Base-by-base conservation (phyloP, 2,113 vertebrate species). In the Euleptes europaea region DNA sequence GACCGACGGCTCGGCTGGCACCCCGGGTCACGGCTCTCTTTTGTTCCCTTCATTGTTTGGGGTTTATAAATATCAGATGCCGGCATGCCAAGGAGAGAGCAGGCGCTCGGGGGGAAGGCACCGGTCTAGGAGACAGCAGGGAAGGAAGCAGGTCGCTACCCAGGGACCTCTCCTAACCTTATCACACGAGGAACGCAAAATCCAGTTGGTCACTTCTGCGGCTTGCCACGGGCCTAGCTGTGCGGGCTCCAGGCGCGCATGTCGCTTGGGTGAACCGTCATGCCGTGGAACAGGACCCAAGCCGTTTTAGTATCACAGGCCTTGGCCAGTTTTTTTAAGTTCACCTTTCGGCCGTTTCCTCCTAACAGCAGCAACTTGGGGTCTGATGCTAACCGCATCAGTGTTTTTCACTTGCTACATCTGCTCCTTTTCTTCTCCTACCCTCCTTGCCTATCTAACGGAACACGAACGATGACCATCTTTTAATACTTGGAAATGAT, bases 1-100 rank as follows among this genome's bases (percentile, higher is more conserved):
- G 19, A 82, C 26, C 40, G 69, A 72, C 49, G 28, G 49, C 67
- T 63, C 81, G 13, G 26, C 19, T 63, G 71, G 21, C 71, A 63
- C 71, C 31, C 5, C 15, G 12, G 81, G 71, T 63, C 57, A 65
- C 38, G 26, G 57, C 70, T 71, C 63, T 47, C 81, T 63, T 83
- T 83, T 65, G 71, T 74, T 65, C 71, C 74, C 4, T 54, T 35
- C 42, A 35, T 83, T 75, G 71, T 75, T 75, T 33, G 40, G n/a
- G 74, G 82, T 49, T 75, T 65, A 83, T 66, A 75, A 83, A 83
- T 83, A 65, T 75, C 75, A 65, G 57, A 75, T n/a, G 72, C 40
- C 35, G 71, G 40, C 42, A 35, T 10, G 57, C 40, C 26, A 63
- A 65, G 57, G 31, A 49, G 71, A 66, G 71, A 44, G 26, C 60